Evolutionary conservation across 1,140 invertebrate genomes (phyloP), one percentile per base, ranked within the genome.

Genomic region (Melitaea cinxia): DNA sequence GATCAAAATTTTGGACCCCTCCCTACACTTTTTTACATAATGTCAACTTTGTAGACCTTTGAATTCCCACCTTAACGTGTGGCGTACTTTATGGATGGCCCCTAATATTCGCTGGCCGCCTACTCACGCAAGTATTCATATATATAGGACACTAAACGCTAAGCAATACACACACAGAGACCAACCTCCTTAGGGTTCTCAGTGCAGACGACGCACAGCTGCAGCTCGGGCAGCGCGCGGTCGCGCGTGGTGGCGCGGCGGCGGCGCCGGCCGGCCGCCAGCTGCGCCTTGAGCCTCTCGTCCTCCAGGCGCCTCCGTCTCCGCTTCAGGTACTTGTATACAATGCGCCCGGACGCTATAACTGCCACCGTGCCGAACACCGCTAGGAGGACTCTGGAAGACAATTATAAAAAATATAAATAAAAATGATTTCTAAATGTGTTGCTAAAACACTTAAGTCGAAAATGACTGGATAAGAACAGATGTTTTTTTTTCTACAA

Each of bases 121-220:
- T n/a, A n/a, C n/a, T n/a, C n/a, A n/a, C n/a, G n/a, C n/a, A n/a
- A n/a, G n/a, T n/a, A n/a, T n/a, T n/a, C n/a, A n/a, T n/a, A n/a
- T n/a, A n/a, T n/a, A n/a, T n/a, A n/a, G n/a, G n/a, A n/a, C n/a
- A n/a, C n/a, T n/a, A n/a, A n/a, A n/a, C 30, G 9, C 1, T 7
- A 12, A 33, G 6, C 30, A 12, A 2, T 2, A 12, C 0, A 33
- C 10, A 10, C 9, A 2, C 1, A 4, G n/a, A 0, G n/a, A 37
- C 35, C n/a, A 73, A 94, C 94, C 85, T 96, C 95, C 73, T 94
- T 94, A 6, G 95, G 95, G 89, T 96, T 95, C 54, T 92, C 93
- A 12, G 93, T 92, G 84, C 95, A 96, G n/a, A 96, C 94, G 10
- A 96, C 94, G 76, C 95, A 97, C 2, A 95, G 81, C 75, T 95